Base-by-base conservation (phyloP, 2,888 invertebrate species). In the Drosophila lutescens region DNA sequence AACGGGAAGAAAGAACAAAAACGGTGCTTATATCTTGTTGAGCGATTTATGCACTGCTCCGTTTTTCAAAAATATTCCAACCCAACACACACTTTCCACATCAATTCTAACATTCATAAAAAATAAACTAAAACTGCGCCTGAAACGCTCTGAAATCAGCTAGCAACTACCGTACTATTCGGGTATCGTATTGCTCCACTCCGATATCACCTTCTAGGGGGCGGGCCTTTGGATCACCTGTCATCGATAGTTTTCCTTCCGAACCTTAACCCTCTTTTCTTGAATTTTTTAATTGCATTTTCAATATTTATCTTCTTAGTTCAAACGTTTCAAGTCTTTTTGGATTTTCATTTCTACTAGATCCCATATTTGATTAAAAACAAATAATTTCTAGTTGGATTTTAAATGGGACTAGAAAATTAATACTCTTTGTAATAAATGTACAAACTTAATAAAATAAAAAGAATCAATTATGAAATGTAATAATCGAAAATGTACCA, bases 31-130 rank as follows among this genome's bases (percentile, higher is more conserved):
- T 56, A 55, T 56, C 49, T 83, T 32, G 86, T 76, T 66, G 71
- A 87, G 86, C 82, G 79, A 47, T 32, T 54, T 4, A 63, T 82
- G 86, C 89, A 70, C 88, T 58, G 82, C 86, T 89, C 89, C 82
- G 88, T 66, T 66, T 36, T 34, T 20, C 26, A 62, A 47, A 51
- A 44, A 46, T 51, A 44, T 38, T 44, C 38, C 51, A 67, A 72
- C 74, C 38, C 51, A 69, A 74, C 74, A 88, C 77, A 86, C 65
- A 81, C 66, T 85, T 81, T 70, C 72, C 55, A 69, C 59, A 77
- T 54, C 63, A 62, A 49, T 74, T 65, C 41, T 62, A 74, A 82
- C 89, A 83, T 71, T 75, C 20, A 86, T 66, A 69, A 80, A 44
- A 69, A 80, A 44, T 26, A 70, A 66, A 65, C 57, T 57, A 66